Evolutionary conservation across 2,888 invertebrate species (phyloP).

Genomic region (Eupithecia insigniata): DNA sequence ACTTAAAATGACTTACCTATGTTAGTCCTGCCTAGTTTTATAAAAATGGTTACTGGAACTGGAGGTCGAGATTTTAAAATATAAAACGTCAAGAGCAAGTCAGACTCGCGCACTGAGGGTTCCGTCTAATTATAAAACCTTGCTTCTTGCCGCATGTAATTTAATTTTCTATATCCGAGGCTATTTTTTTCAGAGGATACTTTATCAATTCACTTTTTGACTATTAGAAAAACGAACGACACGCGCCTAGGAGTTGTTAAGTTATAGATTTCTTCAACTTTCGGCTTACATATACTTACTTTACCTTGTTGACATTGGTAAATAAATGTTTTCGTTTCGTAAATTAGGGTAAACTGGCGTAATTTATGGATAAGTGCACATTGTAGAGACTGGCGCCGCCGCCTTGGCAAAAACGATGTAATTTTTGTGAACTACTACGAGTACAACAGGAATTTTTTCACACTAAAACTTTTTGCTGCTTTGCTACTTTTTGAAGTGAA

Average conservation of each 20-base stretch:
- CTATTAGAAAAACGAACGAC: background rate
- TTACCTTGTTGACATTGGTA: background rate
- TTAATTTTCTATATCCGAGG: background rate
- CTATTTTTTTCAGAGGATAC: no score
- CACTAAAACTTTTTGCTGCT: background rate
- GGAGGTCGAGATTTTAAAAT: no score
- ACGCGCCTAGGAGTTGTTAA: background rate
- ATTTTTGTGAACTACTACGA: background rate
- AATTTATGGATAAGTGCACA: background rate
- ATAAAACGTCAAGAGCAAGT: no score
- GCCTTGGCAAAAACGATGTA: background rate
- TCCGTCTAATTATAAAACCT: no score
- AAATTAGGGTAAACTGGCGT: background rate
- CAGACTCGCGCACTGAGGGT: no score
- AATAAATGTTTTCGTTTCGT: background rate
- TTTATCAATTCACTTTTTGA: background rate
- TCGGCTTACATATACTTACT: background rate
- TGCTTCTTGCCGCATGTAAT: no score
- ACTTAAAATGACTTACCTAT: background rate
- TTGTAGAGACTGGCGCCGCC: background rate
- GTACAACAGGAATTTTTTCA: background rate
- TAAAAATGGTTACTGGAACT: background rate
- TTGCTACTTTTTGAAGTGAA: background rate
- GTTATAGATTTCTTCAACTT: background rate
- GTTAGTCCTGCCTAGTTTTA: background rate